phyloP scores from a whole-genome alignment of 2,113 vertebrate genomes.

The Seriola quinqueradiata region DNA sequence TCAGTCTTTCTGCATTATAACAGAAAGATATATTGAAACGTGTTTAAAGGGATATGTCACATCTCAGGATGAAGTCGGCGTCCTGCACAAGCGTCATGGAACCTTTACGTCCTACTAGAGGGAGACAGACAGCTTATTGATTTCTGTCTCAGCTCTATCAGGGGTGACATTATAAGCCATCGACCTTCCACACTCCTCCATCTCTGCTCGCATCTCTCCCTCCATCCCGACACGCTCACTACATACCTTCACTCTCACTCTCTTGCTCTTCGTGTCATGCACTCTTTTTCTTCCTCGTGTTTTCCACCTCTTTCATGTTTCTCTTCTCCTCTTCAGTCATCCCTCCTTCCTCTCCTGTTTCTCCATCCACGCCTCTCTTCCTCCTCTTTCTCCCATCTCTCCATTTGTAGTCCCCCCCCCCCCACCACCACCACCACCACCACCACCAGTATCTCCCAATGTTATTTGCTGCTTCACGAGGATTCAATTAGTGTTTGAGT shows the following conservation, averaged over 20 bases:
- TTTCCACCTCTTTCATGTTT: background rate
- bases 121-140: constrained; percentile 61
- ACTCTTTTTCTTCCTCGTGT: background rate
- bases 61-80: background rate
- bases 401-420: background rate
- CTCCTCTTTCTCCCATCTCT: too few relatives aligned
- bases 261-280: background rate
- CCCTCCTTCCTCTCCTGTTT: background rate
- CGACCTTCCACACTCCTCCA: constrained; percentile 42
- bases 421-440: background rate
- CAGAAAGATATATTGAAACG: too few relatives aligned
- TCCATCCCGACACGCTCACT: constrained; percentile 22
- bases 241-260: background rate
- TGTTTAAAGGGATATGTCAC: background rate
- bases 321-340: too few relatives aligned
- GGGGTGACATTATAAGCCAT: constrained; percentile 54
- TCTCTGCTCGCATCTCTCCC: constrained; percentile 3
- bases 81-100: constrained; percentile 6
- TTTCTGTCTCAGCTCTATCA: constrained; percentile 44
- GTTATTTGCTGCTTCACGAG: constrained; percentile 9
- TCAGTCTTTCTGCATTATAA: too few relatives aligned
- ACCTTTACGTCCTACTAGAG: background rate
- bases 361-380: background rate
- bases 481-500: constrained; percentile 7
- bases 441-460: background rate